Base-by-base conservation (phyloP, 2,888 invertebrate genomes). In the Eulithis testata region DNA sequence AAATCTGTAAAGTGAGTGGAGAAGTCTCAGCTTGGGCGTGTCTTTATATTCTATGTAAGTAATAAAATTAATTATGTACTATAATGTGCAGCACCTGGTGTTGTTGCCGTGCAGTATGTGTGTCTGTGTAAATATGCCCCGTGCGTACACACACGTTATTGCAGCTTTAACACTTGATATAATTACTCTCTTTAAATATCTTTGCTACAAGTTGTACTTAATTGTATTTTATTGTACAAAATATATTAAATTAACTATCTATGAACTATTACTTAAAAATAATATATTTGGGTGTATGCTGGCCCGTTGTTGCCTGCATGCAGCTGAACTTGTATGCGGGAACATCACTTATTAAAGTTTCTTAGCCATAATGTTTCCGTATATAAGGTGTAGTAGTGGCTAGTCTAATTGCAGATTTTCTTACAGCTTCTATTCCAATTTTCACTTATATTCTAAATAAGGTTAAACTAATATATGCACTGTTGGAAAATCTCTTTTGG, bases 121-220 rank as follows among this genome's bases (percentile, higher is more conserved):
- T 92, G 92, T 92, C 89, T 88, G 89, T 92, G 93, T 93, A 93
- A 90, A 93, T 93, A 92, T 91, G 91, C 92, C 91, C 86, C 71
- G 90, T 87, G 92, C 91, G 90, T 91, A 91, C 91, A 93, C 93
- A 93, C 92, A 93, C 90, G 89, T 87, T 87, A 84, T 87, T 89
- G 91, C 92, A 90, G 92, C 92, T 93, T 92, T 90, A 90, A 92
- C 92, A 91, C 91, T 89, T 89, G 87, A 90, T 90, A 89, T 89
- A 90, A 92, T 92, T 92, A 93, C 89, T 93, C 93, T 93, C 93
- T 93, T 93, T 93, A 91, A 49, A 94, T 94, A 94, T 94, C 94
- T 94, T 94, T 94, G 94, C 94, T 94, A 94, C 94, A 94, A 95
- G 94, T 94, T 95, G 94, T 95, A 94, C 94, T 95, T 94, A 94